A percentile compares a stretch with the other conserved stretches of the same genome.
phyloP scores from a whole-genome alignment of 2,113 vertebrate species.

The Ovis aries region DNA sequence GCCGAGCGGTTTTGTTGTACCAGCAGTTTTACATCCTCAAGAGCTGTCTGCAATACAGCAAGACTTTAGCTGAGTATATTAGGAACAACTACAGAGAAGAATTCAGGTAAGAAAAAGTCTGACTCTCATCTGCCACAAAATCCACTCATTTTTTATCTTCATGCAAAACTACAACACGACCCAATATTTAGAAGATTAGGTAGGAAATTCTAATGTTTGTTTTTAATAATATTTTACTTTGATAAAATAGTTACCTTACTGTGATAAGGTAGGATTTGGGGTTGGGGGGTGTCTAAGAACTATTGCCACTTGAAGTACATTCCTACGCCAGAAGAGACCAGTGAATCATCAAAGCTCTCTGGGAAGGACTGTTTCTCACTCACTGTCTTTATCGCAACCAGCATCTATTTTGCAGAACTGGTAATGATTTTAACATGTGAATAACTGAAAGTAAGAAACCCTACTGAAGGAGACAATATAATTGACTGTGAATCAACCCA shows the following conservation, averaged over 20 bases:
- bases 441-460: background rate
- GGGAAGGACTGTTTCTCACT: background rate
- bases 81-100: constrained; percentile 79
- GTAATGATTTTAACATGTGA: background rate
- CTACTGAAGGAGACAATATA: background rate
- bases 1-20: constrained; percentile 80
- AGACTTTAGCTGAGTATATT: constrained; percentile 75
- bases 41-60: constrained; percentile 81
- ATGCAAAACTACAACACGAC: background rate
- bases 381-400: background rate
- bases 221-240: constrained; percentile 1
- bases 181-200: background rate
- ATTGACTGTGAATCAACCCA: background rate
- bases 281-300: background rate
- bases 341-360: background rate
- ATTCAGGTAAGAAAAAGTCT: constrained; percentile 81
- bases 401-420: background rate
- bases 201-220: background rate
- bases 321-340: background rate
- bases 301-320: background rate
- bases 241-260: background rate
- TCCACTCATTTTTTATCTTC: background rate
- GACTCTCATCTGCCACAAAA: background rate
- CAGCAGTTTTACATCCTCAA: constrained; percentile 84
- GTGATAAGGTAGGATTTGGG: background rate